Base-by-base conservation (phyloP, 1,140 invertebrate species). In the Lepidurus arcticus region DNA sequence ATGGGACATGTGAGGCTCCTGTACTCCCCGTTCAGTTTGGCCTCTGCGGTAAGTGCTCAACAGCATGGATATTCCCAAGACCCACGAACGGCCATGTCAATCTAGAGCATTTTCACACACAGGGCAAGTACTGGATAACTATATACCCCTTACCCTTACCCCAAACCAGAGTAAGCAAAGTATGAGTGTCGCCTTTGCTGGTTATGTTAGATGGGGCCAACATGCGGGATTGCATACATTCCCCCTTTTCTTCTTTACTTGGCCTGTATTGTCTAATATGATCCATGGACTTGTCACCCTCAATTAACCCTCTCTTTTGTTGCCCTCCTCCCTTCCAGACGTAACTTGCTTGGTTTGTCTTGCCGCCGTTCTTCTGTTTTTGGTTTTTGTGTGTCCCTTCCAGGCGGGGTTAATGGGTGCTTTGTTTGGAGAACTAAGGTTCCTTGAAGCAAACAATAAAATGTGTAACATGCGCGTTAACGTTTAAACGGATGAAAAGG, bases 301-400 rank as follows among this genome's bases (percentile, higher is more conserved):
- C 53, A 65, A 65, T 65, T 65, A 65, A 65, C 53, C 53, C 53
- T 65, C 53, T 65, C 53, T 65, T 65, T 65, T 65, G 53, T 65
- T 65, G 53, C 53, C 13, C n/a, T n/a, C 16, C 53, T 65, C 21
- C 16, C 53, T 21, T 65, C 45, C 2, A 7, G 2, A 65, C 53
- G 3, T 65, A 11, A 13, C 21, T 65, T 21, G 16, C 53, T 65
- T n/a, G 53, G 53, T 65, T 65, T 65, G 8, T 65, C 53, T 65
- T 13, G 53, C 53, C 21, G 16, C 34, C 16, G 5, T 21, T 65
- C 5, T 65, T 65, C 53, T 9, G 21, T 13, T 65, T 13, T 65
- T 7, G 16, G 9, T 65, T 13, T 65, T 65, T 65, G 53, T 65
- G 53, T 65, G 53, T 65, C 53, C 53, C 53, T 65, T 13, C 4